Evolutionary conservation across 2,888 invertebrate species (phyloP).

Genomic region (Sarcophaga variegata): DNA sequence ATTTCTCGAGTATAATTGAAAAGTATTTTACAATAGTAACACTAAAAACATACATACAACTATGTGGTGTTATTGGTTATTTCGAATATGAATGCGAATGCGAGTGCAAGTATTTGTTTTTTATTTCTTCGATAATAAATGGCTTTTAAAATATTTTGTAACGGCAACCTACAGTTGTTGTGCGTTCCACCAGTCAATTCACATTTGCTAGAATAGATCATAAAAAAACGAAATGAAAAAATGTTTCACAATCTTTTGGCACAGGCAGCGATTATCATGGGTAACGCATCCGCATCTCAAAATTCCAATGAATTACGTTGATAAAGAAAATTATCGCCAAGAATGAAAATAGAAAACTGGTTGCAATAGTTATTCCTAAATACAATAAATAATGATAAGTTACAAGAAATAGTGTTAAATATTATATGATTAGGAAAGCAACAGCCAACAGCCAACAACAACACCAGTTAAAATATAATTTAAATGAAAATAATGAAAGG

Average conservation of each 20-base stretch:
- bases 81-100: neutral
- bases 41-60: conserved; percentile 32
- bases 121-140: conserved; percentile 57
- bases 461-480: neutral
- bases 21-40: conserved; percentile 39
- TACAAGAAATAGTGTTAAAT: neutral
- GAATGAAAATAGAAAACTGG: conserved; percentile 32
- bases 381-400: conserved; percentile 31
- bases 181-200: neutral
- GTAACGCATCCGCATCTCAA: neutral
- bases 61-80: too few relatives aligned
- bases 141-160: conserved; percentile 67
- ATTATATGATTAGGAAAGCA: conserved; percentile 15
- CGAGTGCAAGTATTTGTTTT: conserved; percentile 6
- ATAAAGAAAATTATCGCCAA: conserved; percentile 54
- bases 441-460: neutral
- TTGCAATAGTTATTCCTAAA: conserved; percentile 35
- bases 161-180: conserved; percentile 67
- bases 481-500: conserved; percentile 11
- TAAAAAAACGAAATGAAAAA: neutral
- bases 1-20: conserved; percentile 18
- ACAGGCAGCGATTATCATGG: neutral
- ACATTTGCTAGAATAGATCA: conserved; percentile 23
- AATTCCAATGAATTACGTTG: conserved; percentile 47
- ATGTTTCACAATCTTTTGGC: neutral